phyloP scores from a whole-genome alignment of 2,888 invertebrate genomes.

The Aspidiotus rigidus region DNA sequence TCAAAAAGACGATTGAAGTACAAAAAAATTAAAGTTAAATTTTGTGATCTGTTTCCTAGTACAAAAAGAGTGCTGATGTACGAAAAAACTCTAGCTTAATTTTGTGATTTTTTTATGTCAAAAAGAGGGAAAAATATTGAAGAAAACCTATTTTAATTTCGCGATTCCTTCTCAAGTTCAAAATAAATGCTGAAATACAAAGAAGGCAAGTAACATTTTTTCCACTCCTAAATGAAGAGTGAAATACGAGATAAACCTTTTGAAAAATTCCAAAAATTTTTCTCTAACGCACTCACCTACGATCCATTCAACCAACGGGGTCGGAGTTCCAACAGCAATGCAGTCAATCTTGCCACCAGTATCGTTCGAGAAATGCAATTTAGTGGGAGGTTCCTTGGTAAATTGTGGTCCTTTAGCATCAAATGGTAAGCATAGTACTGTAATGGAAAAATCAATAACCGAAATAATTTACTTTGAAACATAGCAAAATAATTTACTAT shows the following conservation, averaged over 20 bases:
- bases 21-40: too few relatives aligned
- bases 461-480: not conserved
- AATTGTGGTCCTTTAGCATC: conserved; percentile 50
- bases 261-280: not conserved
- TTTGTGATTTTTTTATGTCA: too few relatives aligned
- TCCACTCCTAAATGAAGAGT: not conserved
- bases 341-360: conserved; percentile 63
- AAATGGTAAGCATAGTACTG: conserved; percentile 30
- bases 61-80: too few relatives aligned
- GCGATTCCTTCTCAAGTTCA: not conserved
- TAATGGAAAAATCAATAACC: not conserved
- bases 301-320: conserved; percentile 51
- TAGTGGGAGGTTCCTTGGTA: conserved; percentile 60
- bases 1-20: too few relatives aligned
- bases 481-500: not conserved
- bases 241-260: not conserved
- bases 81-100: too few relatives aligned
- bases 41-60: too few relatives aligned
- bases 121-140: not conserved
- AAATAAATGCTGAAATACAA: too few relatives aligned
- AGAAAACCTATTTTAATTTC: not conserved
- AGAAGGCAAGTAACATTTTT: too few relatives aligned
- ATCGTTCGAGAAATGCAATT: conserved; percentile 67
- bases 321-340: conserved; percentile 57
- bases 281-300: conserved; percentile 36